Evolutionary conservation across 2,888 invertebrate genomes (phyloP).

Genomic region (Leptogaster cylindrica): DNA sequence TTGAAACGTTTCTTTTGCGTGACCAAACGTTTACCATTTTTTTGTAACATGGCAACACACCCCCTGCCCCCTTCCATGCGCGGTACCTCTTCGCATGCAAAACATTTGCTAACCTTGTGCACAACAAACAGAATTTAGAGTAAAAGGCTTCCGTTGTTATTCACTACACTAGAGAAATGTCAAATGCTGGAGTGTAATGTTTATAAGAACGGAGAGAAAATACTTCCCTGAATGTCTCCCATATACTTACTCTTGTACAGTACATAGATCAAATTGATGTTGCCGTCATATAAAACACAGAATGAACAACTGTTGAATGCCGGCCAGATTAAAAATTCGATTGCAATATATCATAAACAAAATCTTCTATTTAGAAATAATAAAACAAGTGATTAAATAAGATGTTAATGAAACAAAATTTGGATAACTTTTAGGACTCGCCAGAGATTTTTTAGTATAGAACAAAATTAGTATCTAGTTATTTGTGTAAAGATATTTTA

Average conservation of each 20-base stretch:
- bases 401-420: too few species aligned
- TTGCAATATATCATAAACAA: neutral
- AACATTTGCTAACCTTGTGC: slow-evolving; percentile 27
- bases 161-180: slow-evolving; percentile 17
- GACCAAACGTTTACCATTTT: slow-evolving; percentile 47
- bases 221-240: slow-evolving; percentile 1
- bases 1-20: slow-evolving; percentile 42
- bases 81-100: slow-evolving; percentile 8
- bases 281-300: too few species aligned
- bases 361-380: neutral
- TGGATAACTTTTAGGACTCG: too few species aligned
- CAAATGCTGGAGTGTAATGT: slow-evolving; percentile 26
- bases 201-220: neutral
- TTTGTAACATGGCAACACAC: slow-evolving; percentile 47
- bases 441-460: too few species aligned
- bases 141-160: slow-evolving; percentile 28
- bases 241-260: neutral
- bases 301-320: slow-evolving; percentile 45
- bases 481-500: too few species aligned
- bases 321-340: too few species aligned
- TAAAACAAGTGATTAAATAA: neutral
- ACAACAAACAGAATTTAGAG: slow-evolving; percentile 20
- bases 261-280: too few species aligned
- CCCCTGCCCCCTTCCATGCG: neutral
- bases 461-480: too few species aligned